These are phyloP conservation scores for Rallus crepitans DNA, from an alignment of 2,797 vertebrate species.

Conservation along the genomic window DNA sequence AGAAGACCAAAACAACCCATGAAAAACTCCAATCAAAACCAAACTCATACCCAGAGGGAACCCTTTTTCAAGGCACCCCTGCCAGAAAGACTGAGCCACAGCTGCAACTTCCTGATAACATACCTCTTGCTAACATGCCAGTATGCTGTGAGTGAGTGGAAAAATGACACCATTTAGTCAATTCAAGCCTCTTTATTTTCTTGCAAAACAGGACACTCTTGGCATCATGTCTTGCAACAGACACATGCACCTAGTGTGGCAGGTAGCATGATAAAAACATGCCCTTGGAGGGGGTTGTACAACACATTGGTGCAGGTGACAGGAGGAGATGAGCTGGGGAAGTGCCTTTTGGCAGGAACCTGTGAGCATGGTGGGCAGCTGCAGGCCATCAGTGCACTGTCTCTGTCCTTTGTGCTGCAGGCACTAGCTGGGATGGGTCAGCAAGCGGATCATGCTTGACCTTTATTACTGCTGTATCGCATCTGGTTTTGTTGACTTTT, in stretches of 20 bases:
- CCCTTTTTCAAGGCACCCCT: background rate
- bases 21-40: background rate
- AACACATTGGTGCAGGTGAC: fast-evolving
- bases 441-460: fast-evolving
- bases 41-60: background rate
- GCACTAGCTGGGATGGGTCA: fast-evolving
- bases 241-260: fast-evolving
- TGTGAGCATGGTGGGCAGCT: background rate
- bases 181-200: background rate
- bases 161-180: background rate
- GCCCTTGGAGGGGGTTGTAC: too few relatives aligned
- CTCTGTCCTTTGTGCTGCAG: background rate
- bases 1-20: background rate
- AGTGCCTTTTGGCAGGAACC: background rate
- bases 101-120: conserved; percentile 30
- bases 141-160: fast-evolving
- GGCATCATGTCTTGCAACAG: fast-evolving
- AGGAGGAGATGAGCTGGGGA: background rate
- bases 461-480: fast-evolving
- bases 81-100: background rate
- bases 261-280: fast-evolving
- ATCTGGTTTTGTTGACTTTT: background rate
- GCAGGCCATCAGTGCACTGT: fast-evolving
- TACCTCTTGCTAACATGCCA: background rate
- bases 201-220: background rate